phyloP scores from a whole-genome alignment of 2,888 invertebrate species.

The Agonopterix arenella region DNA sequence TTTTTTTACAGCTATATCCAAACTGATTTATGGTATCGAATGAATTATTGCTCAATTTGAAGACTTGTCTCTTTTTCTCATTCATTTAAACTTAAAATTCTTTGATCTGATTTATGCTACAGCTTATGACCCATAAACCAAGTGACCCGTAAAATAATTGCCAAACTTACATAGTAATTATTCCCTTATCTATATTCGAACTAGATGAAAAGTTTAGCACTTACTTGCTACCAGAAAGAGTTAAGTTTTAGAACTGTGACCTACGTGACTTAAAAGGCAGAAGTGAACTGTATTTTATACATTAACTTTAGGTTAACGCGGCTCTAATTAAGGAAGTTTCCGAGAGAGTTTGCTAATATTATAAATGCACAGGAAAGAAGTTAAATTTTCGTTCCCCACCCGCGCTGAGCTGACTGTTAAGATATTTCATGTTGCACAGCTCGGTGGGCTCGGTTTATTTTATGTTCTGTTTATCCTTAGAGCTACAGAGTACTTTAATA shows the following conservation, averaged over 20 bases:
- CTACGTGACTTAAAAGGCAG: constrained; percentile 52
- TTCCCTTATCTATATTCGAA: constrained; percentile 10
- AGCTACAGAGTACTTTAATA: background rate
- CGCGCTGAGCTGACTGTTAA: constrained; percentile 24
- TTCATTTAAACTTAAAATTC: no score
- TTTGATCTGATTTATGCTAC: background rate
- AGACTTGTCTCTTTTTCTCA: no score
- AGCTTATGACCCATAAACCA: constrained; percentile 4
- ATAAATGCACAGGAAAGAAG: constrained; percentile 53
- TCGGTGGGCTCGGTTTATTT: constrained; percentile 1
- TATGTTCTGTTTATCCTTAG: no score
- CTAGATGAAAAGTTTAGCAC: constrained; percentile 34
- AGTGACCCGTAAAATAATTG: constrained; percentile 22
- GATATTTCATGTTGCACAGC: constrained; percentile 35
- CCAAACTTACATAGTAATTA: constrained; percentile 13
- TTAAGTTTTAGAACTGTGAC: constrained; percentile 39
- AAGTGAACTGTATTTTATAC: constrained; percentile 48
- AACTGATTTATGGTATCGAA: no score
- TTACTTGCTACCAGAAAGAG: constrained; percentile 32
- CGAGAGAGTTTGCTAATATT: constrained; percentile 48
- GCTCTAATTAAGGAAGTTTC: constrained; percentile 57
- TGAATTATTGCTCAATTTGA: no score
- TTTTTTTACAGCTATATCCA: no score
- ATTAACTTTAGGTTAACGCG: constrained; percentile 56
- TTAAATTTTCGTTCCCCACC: constrained; percentile 27